Evolutionary conservation across 2,888 invertebrate species (phyloP).

Genomic region (Selenia dentaria): DNA sequence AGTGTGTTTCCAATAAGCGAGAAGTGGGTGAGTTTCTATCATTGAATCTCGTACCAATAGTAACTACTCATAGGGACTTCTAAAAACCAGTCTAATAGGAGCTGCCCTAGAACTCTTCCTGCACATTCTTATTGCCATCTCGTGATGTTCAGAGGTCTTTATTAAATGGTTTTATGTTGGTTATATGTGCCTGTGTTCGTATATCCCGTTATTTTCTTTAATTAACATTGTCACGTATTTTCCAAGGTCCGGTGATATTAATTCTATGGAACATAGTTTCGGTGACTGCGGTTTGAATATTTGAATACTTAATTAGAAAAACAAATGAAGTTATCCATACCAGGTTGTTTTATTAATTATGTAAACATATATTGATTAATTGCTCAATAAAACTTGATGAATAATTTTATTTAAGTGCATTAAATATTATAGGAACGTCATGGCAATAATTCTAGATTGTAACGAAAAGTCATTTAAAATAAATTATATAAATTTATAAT

Average conservation of each 20-base stretch:
- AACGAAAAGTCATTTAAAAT: too few species aligned
- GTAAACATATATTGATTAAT: conserved; percentile 4
- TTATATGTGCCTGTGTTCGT: conserved; percentile 7
- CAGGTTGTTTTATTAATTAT: conserved; percentile 13
- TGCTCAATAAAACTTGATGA: neutral
- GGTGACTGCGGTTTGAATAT: conserved; percentile 26
- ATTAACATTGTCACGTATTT: conserved; percentile 64
- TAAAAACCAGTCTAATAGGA: conserved; percentile 58
- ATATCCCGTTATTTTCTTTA: conserved; percentile 57
- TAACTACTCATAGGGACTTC: conserved; percentile 42
- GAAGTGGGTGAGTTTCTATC: neutral
- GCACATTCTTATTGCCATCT: conserved; percentile 47
- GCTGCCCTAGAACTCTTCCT: conserved; percentile 55
- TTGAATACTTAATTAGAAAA: conserved; percentile 16
- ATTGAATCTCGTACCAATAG: conserved; percentile 26
- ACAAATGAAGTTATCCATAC: conserved; percentile 18
- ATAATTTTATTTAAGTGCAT: neutral
- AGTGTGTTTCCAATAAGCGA: neutral
- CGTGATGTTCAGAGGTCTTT: conserved; percentile 46
- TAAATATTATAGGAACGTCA: neutral
- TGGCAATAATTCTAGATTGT: too few species aligned
- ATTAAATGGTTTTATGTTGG: conserved; percentile 46
- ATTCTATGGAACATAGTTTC: conserved; percentile 36
- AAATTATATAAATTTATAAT: too few species aligned
- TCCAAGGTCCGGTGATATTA: conserved; percentile 32